Base-by-base conservation (phyloP, 2,113 vertebrate genomes). In the Apus apus region DNA sequence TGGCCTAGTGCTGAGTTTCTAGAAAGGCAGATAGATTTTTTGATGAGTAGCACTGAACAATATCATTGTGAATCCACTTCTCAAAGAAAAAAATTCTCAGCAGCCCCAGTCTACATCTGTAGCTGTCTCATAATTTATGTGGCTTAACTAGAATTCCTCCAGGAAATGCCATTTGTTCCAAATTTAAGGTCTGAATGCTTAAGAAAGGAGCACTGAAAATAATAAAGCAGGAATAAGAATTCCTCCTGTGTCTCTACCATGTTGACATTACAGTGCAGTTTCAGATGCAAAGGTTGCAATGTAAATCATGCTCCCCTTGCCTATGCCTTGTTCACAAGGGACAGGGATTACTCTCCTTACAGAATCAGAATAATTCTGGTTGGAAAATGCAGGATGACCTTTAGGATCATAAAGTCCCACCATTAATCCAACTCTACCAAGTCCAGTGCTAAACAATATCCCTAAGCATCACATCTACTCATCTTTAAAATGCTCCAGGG, bases 241-340 rank as follows among this genome's bases (percentile, higher is more conserved):
- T 38, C 16, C 43, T 75, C 0, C 0, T 2, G 1, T 56, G 13
- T 65, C 30, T 74, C 50, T 88, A 32, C 21, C 45, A 12, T 20
- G 14, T 90, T 85, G 76, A 80, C 46, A 70, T 40, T 56, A 83
- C 15, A 65, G 18, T 30, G 45, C 15, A 75, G 21, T 72, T 94
- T 90, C 1, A 3, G 12, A 87, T 61, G 40, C 70, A 53, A 89
- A 79, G 5, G 9, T 48, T 92, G 56, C 7, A 9, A n/a, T 25
- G 27, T 72, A 87, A 95, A 88, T 91, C 36, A 20, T 22, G 30
- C 13, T 73, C 53, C 40, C 77, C 43, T 88, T 86, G 38, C 76
- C 65, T 84, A 85, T 83, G 15, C n/a, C 26, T 71, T 22, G 6
- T 56, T 90, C 75, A 48, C 0, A 8, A 48, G 64, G 53, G 25